A percentile compares a stretch with the other conserved stretches of the same genome.
Conservation (phyloP, 2,888 invertebrate species). For the Chesias legatella region DNA sequence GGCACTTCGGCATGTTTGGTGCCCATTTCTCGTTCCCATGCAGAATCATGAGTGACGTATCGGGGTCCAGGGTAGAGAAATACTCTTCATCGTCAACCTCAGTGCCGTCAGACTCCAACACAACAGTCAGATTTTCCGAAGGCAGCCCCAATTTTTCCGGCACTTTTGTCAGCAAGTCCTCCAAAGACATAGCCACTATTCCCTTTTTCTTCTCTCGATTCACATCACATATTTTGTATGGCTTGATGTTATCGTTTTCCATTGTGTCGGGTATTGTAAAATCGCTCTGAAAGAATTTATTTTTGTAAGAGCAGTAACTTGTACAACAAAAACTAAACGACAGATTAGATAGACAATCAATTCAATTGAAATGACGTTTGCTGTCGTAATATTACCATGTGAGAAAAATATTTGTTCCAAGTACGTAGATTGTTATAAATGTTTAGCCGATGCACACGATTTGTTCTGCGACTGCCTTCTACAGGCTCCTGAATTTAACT, state of each 20-base stretch:
- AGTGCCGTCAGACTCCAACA: conserved; percentile 95
- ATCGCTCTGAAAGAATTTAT: conserved; percentile 10
- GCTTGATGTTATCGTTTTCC: conserved; percentile 82
- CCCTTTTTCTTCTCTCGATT: conserved; percentile 90
- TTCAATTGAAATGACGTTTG: conserved; percentile 20
- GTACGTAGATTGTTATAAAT: no score
- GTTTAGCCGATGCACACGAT: conserved; percentile 1
- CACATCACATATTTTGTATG: conserved; percentile 90
- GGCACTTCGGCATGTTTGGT: conserved; percentile 82
- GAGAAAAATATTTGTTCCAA: conserved; percentile 19
- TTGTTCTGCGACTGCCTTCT: conserved; percentile 39
- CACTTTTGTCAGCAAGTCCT: conserved; percentile 88
- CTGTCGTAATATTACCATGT: conserved; percentile 28
- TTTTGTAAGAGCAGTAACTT: neutral
- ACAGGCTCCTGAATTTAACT: conserved; percentile 48
- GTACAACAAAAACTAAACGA: conserved; percentile 5
- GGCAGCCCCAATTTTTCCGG: conserved; percentile 86
- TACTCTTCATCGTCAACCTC: conserved; percentile 98
- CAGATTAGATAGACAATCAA: conserved; percentile 16
- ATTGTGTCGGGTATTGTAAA: conserved; percentile 46
- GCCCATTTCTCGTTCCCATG: conserved; percentile 89
- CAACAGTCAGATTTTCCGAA: conserved; percentile 86
- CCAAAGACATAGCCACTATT: conserved; percentile 88
- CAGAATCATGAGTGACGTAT: conserved; percentile 91
- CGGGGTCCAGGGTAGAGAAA: conserved; percentile 93